Evolutionary conservation across 1,140 invertebrate species (phyloP).

Genomic region (Contarinia nasturtii): DNA sequence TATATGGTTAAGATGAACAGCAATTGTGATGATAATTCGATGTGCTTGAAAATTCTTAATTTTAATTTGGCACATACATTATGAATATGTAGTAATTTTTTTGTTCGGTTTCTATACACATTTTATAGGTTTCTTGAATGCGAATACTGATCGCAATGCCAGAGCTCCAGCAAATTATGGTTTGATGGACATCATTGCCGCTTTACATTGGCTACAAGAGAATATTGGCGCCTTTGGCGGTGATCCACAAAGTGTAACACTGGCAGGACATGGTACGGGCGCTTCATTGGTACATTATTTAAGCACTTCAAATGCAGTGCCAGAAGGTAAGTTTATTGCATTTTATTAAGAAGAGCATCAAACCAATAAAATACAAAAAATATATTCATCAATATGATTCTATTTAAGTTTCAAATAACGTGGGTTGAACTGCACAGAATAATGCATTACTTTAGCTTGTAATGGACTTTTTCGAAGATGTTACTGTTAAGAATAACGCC

Average conservation of each 20-base stretch:
- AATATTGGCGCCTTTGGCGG: constrained; percentile 85
- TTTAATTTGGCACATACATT: neutral
- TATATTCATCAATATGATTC: too few relatives aligned
- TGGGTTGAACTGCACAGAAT: too few relatives aligned
- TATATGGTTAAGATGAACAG: too few relatives aligned
- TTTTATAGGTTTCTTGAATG: constrained; percentile 67
- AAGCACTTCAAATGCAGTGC: constrained; percentile 77
- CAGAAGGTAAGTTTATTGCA: constrained; percentile 55
- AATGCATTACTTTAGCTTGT: too few relatives aligned
- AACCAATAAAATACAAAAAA: too few relatives aligned
- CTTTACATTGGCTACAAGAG: constrained; percentile 83
- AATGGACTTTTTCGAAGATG: too few relatives aligned
- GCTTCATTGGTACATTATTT: constrained; percentile 89
- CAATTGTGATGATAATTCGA: too few relatives aligned
- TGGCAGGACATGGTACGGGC: constrained; percentile 87
- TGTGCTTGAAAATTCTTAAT: too few relatives aligned
- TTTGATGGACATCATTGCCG: constrained; percentile 87
- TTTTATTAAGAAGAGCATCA: too few relatives aligned
- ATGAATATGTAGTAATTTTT: neutral
- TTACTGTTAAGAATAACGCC: too few relatives aligned
- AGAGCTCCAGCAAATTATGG: constrained; percentile 82
- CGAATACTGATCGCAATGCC: constrained; percentile 63
- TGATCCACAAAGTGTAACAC: constrained; percentile 79
- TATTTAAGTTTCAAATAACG: too few relatives aligned
- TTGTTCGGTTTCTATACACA: neutral